Evolutionary conservation across 2,888 invertebrate genomes (phyloP).

Genomic region (Lepidocyrtinus sp.): DNA sequence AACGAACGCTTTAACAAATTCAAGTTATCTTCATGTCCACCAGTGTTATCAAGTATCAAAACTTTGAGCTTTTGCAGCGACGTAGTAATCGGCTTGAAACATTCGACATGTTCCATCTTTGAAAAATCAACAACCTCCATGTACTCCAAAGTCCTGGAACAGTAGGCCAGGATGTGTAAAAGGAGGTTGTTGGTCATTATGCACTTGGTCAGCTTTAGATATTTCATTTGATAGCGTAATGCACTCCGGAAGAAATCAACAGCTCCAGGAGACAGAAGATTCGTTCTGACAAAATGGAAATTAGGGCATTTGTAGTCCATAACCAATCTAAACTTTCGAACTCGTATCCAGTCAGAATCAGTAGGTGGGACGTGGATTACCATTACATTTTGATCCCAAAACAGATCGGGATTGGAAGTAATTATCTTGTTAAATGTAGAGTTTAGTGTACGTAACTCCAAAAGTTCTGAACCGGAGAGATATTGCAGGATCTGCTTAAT

Average conservation of each 20-base stretch:
- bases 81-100: neutral
- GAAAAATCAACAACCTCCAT: conserved; percentile 34
- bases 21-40: neutral
- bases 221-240: conserved; percentile 30
- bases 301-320: conserved; percentile 24
- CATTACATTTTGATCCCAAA: conserved; percentile 30
- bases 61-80: neutral
- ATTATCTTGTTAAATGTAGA: conserved; percentile 23
- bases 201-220: conserved; percentile 30
- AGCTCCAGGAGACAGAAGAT: neutral
- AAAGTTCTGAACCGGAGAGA: conserved; percentile 2
- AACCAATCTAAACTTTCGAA: neutral
- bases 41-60: conserved; percentile 7
- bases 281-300: conserved; percentile 33
- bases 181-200: neutral
- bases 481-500: conserved; percentile 9
- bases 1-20: neutral
- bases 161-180: conserved; percentile 11
- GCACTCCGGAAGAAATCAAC: conserved; percentile 33
- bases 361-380: neutral
- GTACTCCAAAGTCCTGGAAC: conserved; percentile 22
- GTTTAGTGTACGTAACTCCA: conserved; percentile 4
- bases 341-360: conserved; percentile 21
- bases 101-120: neutral
- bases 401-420: neutral